Conservation (phyloP, 30 jellyfish, hydroid and myxozoan species). For the Mastigias papua region DNA sequence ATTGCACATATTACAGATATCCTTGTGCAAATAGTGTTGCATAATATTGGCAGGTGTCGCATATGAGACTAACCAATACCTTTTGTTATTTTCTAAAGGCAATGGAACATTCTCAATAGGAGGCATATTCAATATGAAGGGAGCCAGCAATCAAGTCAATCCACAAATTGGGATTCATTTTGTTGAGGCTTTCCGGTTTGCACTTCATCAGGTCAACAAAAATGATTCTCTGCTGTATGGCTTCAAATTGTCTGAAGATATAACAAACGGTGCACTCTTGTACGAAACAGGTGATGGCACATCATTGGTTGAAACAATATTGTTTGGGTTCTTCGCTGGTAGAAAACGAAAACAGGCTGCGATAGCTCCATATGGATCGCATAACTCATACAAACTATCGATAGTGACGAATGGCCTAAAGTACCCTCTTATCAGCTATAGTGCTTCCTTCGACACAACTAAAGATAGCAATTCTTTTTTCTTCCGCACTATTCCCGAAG, state of each 20-base stretch:
- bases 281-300: constrained; percentile 4
- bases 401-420: constrained; percentile 60
- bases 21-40: too few species aligned
- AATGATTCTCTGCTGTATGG: constrained; percentile 78
- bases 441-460: constrained; percentile 65
- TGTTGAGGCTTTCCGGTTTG: constrained; percentile 76
- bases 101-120: constrained; percentile 64
- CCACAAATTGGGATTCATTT: constrained; percentile 82
- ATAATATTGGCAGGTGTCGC: too few species aligned
- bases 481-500: constrained; percentile 94
- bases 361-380: constrained; percentile 74
- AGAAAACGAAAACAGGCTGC: constrained; percentile 36
- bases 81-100: too few species aligned
- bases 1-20: too few species aligned
- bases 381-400: constrained; percentile 64
- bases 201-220: constrained; percentile 71
- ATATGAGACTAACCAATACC: too few species aligned
- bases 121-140: constrained; percentile 61
- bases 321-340: constrained; percentile 25
- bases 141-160: constrained; percentile 4
- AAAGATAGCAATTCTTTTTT: neutral
- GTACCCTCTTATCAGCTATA: constrained; percentile 74
- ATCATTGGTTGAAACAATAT: neutral
- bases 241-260: constrained; percentile 23
- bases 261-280: neutral